Percentiles rank a stretch among this genome's conserved stretches.
phyloP scores from a whole-genome alignment of 2,797 vertebrate genomes.

The Ceryle rudis region DNA sequence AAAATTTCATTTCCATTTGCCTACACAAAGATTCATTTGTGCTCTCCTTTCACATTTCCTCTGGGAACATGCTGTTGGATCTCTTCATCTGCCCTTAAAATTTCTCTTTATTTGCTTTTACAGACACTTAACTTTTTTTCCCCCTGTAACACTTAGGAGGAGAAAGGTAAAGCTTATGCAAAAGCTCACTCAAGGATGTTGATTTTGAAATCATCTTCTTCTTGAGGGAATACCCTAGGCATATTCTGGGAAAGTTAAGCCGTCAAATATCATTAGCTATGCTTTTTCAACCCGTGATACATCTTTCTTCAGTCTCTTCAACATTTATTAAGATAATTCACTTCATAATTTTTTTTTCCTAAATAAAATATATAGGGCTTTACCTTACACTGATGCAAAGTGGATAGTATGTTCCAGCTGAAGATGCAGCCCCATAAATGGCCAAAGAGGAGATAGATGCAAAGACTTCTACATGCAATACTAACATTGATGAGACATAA shows the following conservation, averaged over 20 bases:
- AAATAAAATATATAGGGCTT: slow-evolving; percentile 21
- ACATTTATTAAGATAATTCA: slow-evolving; percentile 43
- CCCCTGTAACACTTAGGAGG: slow-evolving; percentile 47
- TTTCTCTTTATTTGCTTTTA: slow-evolving; percentile 62
- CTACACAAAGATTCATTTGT: slow-evolving; percentile 13
- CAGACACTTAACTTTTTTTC: slow-evolving; percentile 68
- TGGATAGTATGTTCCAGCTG: background rate
- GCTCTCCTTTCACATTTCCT: background rate
- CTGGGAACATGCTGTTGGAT: background rate
- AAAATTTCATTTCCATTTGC: slow-evolving; percentile 23
- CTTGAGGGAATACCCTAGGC: slow-evolving; percentile 69
- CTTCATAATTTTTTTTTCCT: slow-evolving; percentile 1
- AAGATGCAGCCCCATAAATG: background rate
- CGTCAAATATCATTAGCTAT: slow-evolving; percentile 65
- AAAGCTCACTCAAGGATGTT: slow-evolving; percentile 49
- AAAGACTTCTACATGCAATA: background rate
- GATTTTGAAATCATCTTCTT: slow-evolving; percentile 59
- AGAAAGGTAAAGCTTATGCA: slow-evolving; percentile 49
- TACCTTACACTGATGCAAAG: background rate
- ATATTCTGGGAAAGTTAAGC: slow-evolving; percentile 34
- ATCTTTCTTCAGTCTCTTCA: slow-evolving; percentile 46
- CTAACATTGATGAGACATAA: background rate
- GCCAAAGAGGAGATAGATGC: background rate
- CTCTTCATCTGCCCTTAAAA: slow-evolving; percentile 35
- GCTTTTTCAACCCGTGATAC: slow-evolving; percentile 22